These are phyloP conservation scores for Coregonus suidteri DNA, from an alignment of 2,797 vertebrate species.

Conservation along the genomic window DNA sequence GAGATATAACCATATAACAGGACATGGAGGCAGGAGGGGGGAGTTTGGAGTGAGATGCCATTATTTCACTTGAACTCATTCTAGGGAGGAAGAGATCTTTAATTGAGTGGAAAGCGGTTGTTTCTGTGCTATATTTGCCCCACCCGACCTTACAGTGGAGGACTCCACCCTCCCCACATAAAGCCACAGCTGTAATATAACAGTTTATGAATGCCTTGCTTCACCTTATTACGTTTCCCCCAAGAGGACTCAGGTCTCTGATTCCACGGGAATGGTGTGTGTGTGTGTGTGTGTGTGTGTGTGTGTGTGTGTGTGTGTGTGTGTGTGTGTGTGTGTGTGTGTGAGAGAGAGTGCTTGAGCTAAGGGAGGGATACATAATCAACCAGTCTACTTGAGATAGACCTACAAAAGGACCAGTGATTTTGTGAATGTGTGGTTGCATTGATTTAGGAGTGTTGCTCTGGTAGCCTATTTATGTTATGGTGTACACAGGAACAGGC, in stretches of 20 bases:
- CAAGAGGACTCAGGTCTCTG: constrained; percentile 21
- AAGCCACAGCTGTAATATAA: constrained; percentile 57
- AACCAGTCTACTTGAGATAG: constrained; percentile 24
- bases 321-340: neutral
- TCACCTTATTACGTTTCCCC: constrained; percentile 48
- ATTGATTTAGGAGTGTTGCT: neutral
- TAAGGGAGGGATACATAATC: constrained; percentile 31
- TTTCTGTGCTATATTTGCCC: constrained; percentile 74
- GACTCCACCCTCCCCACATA: constrained; percentile 76
- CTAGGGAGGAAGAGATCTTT: constrained; percentile 55
- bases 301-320: too few species aligned
- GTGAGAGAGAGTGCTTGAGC: constrained; percentile 5
- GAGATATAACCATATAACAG: constrained; percentile 45
- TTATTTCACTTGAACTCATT: constrained; percentile 55
- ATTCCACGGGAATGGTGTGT: constrained; percentile 21
- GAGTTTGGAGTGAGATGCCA: constrained; percentile 59
- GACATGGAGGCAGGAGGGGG: constrained; percentile 51
- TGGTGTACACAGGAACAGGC: neutral
- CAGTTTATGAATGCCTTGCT: constrained; percentile 57
- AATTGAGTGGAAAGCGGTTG: constrained; percentile 75
- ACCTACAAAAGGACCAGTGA: constrained; percentile 43
- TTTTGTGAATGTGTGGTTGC: constrained; percentile 4
- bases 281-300: neutral
- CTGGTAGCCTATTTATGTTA: neutral
- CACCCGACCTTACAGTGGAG: constrained; percentile 55